These are phyloP conservation scores for Protomyctophum bolini DNA, from an alignment of 2,113 vertebrate species.

Conservation along the genomic window DNA sequence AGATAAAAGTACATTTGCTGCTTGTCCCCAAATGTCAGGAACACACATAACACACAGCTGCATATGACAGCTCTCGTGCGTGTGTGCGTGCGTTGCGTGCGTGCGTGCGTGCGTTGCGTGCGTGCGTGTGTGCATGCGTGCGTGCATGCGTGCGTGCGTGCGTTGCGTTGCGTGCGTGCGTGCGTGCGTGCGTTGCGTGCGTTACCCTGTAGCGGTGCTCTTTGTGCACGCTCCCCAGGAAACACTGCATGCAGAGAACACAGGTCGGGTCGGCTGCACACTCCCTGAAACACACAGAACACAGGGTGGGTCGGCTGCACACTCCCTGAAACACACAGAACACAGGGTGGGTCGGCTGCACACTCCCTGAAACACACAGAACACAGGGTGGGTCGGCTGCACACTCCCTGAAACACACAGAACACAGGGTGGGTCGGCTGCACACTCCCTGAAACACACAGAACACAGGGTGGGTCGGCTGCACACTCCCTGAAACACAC, in stretches of 20 bases:
- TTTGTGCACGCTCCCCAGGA: constrained; percentile 93
- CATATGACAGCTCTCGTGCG: no score
- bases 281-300: constrained; percentile 77
- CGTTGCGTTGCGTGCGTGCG: constrained; percentile 54
- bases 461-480: not conserved
- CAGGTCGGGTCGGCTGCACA: constrained; percentile 97
- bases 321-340: no score
- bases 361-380: constrained; percentile 5
- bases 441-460: not conserved
- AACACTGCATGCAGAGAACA: constrained; percentile 98
- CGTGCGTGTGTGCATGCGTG: not conserved
- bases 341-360: no score
- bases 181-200: constrained; percentile 36
- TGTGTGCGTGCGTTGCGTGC: no score
- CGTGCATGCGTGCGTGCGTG: not conserved
- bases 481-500: constrained; percentile 3
- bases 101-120: no score
- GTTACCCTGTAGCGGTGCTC: constrained; percentile 95
- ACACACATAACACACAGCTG: not conserved
- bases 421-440: no score
- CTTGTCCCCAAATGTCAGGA: no score
- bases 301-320: no score
- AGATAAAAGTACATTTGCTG: no score
- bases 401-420: no score
- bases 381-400: not conserved